phyloP scores from a whole-genome alignment of 2,888 invertebrate genomes.

The Hydrotaea cyrtoneurina region DNA sequence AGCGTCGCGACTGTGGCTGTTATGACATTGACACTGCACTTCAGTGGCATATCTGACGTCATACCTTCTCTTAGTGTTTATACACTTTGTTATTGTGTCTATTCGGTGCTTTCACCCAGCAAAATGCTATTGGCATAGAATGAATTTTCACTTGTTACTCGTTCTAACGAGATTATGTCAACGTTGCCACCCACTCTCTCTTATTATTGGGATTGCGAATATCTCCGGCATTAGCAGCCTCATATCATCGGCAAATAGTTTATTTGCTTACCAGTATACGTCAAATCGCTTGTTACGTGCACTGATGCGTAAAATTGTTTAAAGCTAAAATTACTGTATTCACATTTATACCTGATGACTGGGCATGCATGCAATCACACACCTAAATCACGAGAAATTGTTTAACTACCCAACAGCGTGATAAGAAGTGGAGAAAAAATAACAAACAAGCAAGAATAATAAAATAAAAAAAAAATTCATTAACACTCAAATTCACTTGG shows the following conservation, averaged over 20 bases:
- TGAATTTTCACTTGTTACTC: too few relatives aligned
- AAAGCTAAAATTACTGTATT: background rate
- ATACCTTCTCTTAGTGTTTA: background rate
- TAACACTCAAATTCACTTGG: constrained; percentile 1
- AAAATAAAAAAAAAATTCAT: background rate
- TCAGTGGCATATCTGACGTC: background rate
- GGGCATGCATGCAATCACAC: background rate
- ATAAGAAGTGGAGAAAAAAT: background rate
- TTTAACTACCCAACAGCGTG: constrained; percentile 34
- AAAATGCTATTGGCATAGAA: too few relatives aligned
- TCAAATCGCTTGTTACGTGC: background rate
- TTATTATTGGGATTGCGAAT: too few relatives aligned
- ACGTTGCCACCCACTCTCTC: too few relatives aligned
- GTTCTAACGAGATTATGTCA: too few relatives aligned
- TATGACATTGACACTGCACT: constrained; percentile 60
- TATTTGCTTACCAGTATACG: background rate
- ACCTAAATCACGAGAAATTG: constrained; percentile 42
- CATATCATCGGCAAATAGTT: too few relatives aligned
- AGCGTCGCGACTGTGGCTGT: background rate
- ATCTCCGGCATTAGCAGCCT: too few relatives aligned
- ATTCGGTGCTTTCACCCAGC: too few relatives aligned
- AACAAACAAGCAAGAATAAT: background rate
- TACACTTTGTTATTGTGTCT: constrained; percentile 7
- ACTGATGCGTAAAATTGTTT: constrained; percentile 1
- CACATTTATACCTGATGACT: background rate